These are phyloP conservation scores for Paracyprichromis sp. DNA, from an alignment of 2,113 vertebrate genomes.

Conservation along the genomic window DNA sequence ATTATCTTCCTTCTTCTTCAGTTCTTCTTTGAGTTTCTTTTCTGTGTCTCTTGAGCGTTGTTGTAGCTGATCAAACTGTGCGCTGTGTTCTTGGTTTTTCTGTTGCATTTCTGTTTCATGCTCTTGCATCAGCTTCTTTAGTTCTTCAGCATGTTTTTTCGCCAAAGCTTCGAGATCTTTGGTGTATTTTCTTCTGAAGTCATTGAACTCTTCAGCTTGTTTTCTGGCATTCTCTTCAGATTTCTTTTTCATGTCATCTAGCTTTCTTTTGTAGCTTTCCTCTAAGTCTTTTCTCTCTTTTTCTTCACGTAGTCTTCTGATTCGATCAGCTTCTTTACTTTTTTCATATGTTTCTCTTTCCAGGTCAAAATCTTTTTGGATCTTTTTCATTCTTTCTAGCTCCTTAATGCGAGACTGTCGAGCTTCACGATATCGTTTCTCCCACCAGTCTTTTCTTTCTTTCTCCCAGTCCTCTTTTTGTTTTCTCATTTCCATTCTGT, in stretches of 20 bases:
- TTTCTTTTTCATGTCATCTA: neutral
- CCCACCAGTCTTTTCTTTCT: neutral
- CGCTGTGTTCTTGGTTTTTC: neutral
- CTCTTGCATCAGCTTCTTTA: neutral
- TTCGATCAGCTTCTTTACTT: rapidly evolving
- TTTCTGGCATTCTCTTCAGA: neutral
- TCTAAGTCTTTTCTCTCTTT: rapidly evolving
- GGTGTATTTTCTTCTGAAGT: neutral
- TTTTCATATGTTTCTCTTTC: rapidly evolving
- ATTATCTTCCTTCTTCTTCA: rapidly evolving
- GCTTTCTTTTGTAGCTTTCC: neutral
- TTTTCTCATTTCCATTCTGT: rapidly evolving
- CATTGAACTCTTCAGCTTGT: neutral
- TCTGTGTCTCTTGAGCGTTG: too few relatives aligned
- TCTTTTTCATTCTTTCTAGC: rapidly evolving
- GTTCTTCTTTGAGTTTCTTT: too few relatives aligned
- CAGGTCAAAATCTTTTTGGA: rapidly evolving
- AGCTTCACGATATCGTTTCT: neutral
- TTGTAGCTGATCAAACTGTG: neutral
- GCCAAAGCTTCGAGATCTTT: rapidly evolving
- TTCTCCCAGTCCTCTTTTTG: rapidly evolving
- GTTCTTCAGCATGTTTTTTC: neutral
- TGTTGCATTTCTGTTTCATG: neutral
- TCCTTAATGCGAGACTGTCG: neutral
- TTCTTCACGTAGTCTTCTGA: rapidly evolving